Evolutionary conservation across 2,113 vertebrate species (phyloP).

Genomic region (Phasianus colchicus): DNA sequence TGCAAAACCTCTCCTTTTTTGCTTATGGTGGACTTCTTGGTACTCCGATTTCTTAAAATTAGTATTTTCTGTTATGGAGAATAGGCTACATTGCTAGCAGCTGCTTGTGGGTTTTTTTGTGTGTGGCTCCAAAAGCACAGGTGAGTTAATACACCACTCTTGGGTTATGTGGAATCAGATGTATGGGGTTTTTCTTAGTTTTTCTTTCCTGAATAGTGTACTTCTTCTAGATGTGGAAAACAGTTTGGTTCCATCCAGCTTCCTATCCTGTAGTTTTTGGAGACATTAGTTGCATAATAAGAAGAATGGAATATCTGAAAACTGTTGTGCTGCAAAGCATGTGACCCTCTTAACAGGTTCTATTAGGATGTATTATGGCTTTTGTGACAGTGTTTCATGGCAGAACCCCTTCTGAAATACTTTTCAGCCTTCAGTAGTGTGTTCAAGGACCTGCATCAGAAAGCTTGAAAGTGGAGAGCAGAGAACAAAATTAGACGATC

Average conservation of each 20-base stretch:
- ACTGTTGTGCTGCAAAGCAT: rapidly evolving
- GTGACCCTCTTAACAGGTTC: not conserved
- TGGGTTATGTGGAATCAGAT: not conserved
- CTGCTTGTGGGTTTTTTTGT: not conserved
- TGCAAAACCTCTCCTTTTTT: not conserved
- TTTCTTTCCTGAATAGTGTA: not conserved
- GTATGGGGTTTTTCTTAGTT: not conserved
- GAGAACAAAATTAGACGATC: not conserved
- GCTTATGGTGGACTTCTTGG: not conserved
- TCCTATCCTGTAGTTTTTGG: not conserved
- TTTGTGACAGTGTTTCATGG: not conserved
- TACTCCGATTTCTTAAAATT: not conserved
- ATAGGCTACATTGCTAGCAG: not conserved
- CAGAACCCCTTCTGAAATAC: not conserved
- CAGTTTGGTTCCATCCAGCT: not conserved
- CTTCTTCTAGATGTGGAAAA: not conserved
- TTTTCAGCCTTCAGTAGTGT: not conserved
- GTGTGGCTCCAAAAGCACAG: not conserved
- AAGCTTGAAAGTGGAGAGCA: not conserved
- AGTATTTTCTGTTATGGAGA: not conserved
- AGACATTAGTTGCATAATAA: not conserved
- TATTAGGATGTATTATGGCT: not conserved
- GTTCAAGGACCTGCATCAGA: not conserved
- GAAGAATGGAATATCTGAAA: not conserved
- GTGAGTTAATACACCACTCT: not conserved